Evolutionary conservation across 2,113 vertebrate genomes (phyloP).

Genomic region (Pteronura brasiliensis): DNA sequence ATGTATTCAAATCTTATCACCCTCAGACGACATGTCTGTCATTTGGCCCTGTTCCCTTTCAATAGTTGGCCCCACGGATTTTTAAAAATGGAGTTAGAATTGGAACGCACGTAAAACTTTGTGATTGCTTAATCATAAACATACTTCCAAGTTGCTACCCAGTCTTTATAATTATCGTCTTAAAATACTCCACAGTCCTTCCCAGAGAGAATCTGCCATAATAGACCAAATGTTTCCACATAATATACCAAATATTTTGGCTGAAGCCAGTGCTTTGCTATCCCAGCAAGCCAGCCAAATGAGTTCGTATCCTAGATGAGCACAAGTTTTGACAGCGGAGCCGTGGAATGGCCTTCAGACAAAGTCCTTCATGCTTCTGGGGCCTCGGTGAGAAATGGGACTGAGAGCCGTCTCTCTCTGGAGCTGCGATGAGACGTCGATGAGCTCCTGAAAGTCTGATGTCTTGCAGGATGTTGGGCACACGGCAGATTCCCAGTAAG

Average conservation of each 20-base stretch:
- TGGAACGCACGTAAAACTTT: neutral
- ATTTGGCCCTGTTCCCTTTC: neutral
- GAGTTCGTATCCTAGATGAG: neutral
- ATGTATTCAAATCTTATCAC: neutral
- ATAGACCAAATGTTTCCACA: neutral
- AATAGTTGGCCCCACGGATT: neutral
- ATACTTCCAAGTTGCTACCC: neutral
- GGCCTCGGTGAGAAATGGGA: neutral
- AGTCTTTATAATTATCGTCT: neutral
- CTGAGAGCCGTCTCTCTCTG: neutral
- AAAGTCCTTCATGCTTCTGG: neutral
- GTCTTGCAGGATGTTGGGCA: neutral
- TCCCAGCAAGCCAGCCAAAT: neutral
- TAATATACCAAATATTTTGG: neutral
- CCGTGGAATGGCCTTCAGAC: neutral
- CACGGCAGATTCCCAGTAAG: neutral
- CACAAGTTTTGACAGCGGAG: neutral
- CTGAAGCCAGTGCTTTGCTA: neutral
- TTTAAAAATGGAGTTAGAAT: neutral
- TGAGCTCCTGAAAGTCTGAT: neutral
- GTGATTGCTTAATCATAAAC: conserved; percentile 16
- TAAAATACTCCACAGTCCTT: neutral
- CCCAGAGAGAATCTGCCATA: neutral
- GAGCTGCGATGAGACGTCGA: neutral
- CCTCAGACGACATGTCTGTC: neutral